Evolutionary conservation across 1,140 invertebrate genomes (phyloP).

Genomic region (Drosophila seguyi): DNA sequence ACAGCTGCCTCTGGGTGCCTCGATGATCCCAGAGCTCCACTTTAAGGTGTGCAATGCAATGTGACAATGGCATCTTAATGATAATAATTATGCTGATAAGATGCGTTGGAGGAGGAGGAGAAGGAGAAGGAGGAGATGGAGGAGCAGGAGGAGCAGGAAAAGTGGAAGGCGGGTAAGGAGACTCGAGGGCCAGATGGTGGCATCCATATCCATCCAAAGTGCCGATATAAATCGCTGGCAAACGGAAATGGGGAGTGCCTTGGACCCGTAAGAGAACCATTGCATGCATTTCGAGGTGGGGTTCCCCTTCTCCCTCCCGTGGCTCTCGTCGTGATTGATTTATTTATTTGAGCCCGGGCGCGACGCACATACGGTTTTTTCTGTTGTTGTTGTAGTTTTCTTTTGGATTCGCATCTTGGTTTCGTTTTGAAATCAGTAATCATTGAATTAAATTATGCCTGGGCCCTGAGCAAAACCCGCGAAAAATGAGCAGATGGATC

Average conservation of each 20-base stretch:
- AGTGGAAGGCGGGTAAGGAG: no score
- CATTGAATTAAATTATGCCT: slow-evolving; percentile 83
- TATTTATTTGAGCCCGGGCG: slow-evolving; percentile 74
- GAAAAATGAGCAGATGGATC: slow-evolving; percentile 2
- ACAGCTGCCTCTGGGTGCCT: not conserved
- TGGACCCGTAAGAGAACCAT: slow-evolving; percentile 49
- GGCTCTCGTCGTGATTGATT: slow-evolving; percentile 67
- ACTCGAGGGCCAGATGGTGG: slow-evolving; percentile 9
- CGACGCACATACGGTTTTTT: slow-evolving; percentile 62
- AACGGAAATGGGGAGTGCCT: slow-evolving; percentile 80
- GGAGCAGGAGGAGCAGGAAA: not conserved
- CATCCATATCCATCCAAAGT: slow-evolving; percentile 48
- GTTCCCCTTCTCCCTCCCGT: slow-evolving; percentile 10
- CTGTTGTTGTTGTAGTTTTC: slow-evolving; percentile 1
- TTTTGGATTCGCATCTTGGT: slow-evolving; percentile 62
- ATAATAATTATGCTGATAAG: slow-evolving; percentile 75
- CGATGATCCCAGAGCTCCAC: slow-evolving; percentile 26
- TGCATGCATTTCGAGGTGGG: slow-evolving; percentile 63
- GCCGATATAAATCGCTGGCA: slow-evolving; percentile 76
- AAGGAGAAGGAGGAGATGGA: not conserved
- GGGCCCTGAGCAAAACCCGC: not conserved
- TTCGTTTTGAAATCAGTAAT: slow-evolving; percentile 79
- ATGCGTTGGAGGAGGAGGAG: slow-evolving; percentile 25
- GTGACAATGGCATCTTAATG: slow-evolving; percentile 77
- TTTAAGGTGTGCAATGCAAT: slow-evolving; percentile 67